Base-by-base conservation (phyloP, 1,140 invertebrate species). In the Bombus picipes region DNA sequence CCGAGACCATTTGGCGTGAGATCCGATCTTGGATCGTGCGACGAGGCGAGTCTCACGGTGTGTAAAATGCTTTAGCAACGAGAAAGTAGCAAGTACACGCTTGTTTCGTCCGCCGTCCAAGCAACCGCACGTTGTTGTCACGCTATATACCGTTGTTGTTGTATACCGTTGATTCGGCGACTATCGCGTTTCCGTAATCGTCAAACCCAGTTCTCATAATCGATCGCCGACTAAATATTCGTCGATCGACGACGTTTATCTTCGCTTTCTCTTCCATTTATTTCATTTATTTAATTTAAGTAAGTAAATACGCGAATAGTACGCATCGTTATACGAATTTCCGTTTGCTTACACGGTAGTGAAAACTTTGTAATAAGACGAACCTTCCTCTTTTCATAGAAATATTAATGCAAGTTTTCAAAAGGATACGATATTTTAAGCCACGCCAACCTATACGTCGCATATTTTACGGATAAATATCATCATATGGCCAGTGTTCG, bases 71-170 rank as follows among this genome's bases (percentile, higher is more conserved):
- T n/a, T 62, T 62, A 62, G n/a, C 68, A 59, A n/a, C 71, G 34
- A 85, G 39, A 25, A 65, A 82, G 71, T 77, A n/a, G 47, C 47
- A 0, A 53, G 34, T 75, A 62, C 41, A 70, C 70, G 71, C 10
- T 15, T 43, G 78, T n/a, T 12, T 72, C 41, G 37, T 43, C 73
- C 57, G 13, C 75, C 66, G 32, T 41, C n/a, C 22, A 41, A 13
- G 15, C 39, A 81, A 13, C 66, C 37, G 15, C 39, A 1, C 34
- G 22, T 47, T 62, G 53, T 37, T 34, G 8, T 65, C 57, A 32
- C 18, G 18, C 18, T 75, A 34, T 75, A 34, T n/a, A 57, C 47
- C 3, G 15, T 43, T 78, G 15, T n/a, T n/a, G n/a, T n/a, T n/a
- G n/a, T n/a, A n/a, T n/a, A n/a, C 13, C 18, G 13, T 39, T 5